Evolutionary conservation across 2,113 vertebrate genomes (phyloP).

Genomic region (Cichladusa arquata): DNA sequence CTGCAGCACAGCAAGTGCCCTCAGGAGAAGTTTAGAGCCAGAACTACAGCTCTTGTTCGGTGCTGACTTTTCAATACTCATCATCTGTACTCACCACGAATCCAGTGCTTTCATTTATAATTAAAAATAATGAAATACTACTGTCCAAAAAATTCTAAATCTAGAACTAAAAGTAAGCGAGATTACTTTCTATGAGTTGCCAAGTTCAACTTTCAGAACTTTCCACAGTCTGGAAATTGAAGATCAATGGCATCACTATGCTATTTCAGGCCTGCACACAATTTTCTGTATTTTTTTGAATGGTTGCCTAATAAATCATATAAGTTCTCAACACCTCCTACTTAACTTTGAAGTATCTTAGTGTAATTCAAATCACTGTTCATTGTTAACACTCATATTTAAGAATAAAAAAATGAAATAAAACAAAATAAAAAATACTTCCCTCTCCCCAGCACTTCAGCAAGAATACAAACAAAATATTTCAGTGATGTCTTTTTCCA

Average conservation of each 20-base stretch:
- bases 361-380: neutral
- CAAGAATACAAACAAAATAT: neutral
- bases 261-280: neutral
- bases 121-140: neutral
- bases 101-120: neutral
- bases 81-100: neutral
- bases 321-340: neutral
- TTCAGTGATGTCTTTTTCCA: neutral
- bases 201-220: neutral
- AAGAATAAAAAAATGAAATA: neutral
- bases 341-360: neutral
- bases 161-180: neutral
- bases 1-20: neutral
- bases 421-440: neutral
- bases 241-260: neutral
- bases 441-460: neutral
- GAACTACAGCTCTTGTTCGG: neutral
- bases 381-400: neutral
- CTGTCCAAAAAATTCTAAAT: neutral
- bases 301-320: neutral
- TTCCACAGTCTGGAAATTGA: fast-evolving
- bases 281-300: neutral
- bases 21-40: neutral
- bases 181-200: neutral
- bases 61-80: neutral